phyloP scores from a whole-genome alignment of 2,888 invertebrate species.

The Leptinotarsa rubiginosa region DNA sequence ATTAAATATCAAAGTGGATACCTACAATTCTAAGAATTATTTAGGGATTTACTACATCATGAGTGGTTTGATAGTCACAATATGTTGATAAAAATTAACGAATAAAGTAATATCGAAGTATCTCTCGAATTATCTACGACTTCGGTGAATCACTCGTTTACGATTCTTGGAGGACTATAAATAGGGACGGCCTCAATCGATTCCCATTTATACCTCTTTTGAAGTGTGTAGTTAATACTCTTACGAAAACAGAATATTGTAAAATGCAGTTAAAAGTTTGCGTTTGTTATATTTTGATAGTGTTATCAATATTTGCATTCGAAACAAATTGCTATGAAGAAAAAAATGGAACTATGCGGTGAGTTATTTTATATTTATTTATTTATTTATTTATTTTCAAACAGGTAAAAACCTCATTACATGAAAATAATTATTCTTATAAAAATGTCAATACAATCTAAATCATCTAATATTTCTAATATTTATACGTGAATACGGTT shows the following conservation, averaged over 20 bases:
- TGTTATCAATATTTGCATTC: background rate
- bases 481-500: no score
- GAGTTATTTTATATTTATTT: conserved; percentile 9
- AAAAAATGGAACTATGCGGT: conserved; percentile 27
- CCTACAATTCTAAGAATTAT: no score
- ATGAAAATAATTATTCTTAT: no score
- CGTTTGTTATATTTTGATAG: background rate
- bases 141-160: background rate
- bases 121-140: background rate
- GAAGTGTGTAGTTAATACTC: background rate
- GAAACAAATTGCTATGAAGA: background rate
- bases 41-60: no score
- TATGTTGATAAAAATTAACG: background rate
- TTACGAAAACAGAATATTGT: background rate
- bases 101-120: background rate
- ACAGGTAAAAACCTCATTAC: no score
- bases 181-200: background rate
- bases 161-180: background rate
- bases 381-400: no score
- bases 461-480: no score
- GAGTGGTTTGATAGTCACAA: no score
- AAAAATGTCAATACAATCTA: no score
- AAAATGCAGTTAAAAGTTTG: background rate
- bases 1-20: background rate
- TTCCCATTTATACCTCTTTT: background rate